These are phyloP conservation scores for Zoanthus solanderi DNA, from an alignment of 92 coral and sea anemone species.

Conservation along the genomic window DNA sequence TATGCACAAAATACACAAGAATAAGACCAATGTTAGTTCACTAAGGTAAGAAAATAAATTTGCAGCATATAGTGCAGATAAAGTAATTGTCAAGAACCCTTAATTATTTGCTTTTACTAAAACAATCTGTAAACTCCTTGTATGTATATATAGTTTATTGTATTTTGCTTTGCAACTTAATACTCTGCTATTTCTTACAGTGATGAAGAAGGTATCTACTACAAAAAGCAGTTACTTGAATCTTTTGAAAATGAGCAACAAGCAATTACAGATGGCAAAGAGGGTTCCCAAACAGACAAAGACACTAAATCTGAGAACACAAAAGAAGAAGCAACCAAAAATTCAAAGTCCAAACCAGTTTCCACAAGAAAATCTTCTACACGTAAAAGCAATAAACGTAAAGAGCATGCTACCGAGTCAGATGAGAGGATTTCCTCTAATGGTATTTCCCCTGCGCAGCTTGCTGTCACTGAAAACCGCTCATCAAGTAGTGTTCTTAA, in stretches of 20 bases:
- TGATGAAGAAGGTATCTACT: constrained; percentile 67
- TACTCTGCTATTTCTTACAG: constrained; percentile 21
- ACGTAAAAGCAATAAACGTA: constrained; percentile 29
- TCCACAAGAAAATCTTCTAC: background rate
- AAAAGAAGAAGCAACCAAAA: background rate
- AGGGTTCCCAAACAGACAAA: background rate
- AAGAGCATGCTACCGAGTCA: background rate
- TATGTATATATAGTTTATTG: background rate
- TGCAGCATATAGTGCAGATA: no score
- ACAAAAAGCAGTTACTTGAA: constrained; percentile 48
- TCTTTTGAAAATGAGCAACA: constrained; percentile 7
- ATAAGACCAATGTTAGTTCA: no score
- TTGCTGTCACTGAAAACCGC: background rate
- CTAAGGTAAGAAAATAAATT: no score
- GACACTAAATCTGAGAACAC: background rate
- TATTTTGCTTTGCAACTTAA: background rate
- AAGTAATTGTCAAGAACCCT: background rate
- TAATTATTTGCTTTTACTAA: background rate
- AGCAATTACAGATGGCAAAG: constrained; percentile 41
- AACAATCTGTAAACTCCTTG: background rate
- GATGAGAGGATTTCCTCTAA: background rate
- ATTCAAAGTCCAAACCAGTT: constrained; percentile 7
- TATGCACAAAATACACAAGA: no score
- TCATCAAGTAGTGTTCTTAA: background rate
- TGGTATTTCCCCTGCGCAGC: constrained; percentile 1